phyloP scores from a whole-genome alignment of 1,140 invertebrate species.

The Asobara japonica region DNA sequence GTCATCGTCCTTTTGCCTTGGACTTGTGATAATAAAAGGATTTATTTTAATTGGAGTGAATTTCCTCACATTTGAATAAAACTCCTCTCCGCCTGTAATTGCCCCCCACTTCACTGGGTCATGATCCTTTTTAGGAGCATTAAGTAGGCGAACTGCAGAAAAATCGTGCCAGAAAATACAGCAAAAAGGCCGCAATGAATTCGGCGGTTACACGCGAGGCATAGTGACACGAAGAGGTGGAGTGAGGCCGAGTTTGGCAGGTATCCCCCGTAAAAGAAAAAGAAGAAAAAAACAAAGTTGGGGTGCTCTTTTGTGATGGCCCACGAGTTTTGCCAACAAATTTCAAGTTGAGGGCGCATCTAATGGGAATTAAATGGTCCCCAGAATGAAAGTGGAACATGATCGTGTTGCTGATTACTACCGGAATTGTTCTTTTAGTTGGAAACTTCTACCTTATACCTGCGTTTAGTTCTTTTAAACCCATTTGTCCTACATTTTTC shows the following conservation, averaged over 20 bases:
- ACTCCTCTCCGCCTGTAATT: background rate
- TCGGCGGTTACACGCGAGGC: background rate
- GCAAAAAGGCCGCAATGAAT: background rate
- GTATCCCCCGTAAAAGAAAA: background rate
- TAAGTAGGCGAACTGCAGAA: background rate
- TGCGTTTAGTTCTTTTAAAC: too few relatives aligned
- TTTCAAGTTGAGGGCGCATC: background rate
- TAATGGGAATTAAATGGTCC: background rate
- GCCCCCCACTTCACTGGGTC: background rate
- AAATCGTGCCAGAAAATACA: background rate
- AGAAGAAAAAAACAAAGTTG: too few relatives aligned
- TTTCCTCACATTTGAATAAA: background rate
- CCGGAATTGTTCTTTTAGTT: background rate
- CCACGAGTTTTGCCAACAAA: conserved; percentile 1
- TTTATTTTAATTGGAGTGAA: conserved; percentile 1
- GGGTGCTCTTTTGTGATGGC: background rate
- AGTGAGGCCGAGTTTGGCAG: conserved; percentile 1
- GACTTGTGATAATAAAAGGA: background rate
- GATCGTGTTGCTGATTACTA: conserved; percentile 9
- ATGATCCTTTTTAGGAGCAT: background rate
- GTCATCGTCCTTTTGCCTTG: background rate
- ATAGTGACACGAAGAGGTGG: background rate
- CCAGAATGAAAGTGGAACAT: background rate
- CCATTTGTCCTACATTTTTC: too few relatives aligned
- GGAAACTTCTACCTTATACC: background rate